Conservation (phyloP, 2,888 invertebrate genomes). For the Diarsia rubi region DNA sequence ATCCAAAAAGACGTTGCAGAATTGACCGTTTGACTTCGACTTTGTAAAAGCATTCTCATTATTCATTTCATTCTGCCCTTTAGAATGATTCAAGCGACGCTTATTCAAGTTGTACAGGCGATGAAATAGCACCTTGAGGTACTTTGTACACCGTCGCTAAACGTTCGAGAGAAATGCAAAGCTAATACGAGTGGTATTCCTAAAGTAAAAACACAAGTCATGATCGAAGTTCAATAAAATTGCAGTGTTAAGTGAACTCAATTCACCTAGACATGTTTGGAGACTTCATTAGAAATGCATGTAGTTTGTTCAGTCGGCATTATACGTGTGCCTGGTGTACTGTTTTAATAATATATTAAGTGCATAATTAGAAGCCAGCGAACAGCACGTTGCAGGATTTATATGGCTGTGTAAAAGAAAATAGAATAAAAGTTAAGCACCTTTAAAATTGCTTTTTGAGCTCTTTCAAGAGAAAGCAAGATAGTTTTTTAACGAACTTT, state of each 20-base stretch:
- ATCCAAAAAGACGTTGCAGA: conserved; percentile 33
- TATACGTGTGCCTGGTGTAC: neutral
- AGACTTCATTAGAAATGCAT: neutral
- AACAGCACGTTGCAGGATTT: neutral
- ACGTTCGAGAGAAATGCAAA: conserved; percentile 27
- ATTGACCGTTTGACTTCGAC: conserved; percentile 32
- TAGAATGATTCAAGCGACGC: conserved; percentile 40
- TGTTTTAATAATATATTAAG: neutral
- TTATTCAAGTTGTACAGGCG: conserved; percentile 25
- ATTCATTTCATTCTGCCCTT: conserved; percentile 50
- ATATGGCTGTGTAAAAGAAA: neutral
- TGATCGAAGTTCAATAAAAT: conserved; percentile 1
- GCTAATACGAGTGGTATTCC: neutral
- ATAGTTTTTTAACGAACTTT: neutral
- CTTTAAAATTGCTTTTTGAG: conserved; percentile 1
- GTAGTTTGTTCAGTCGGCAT: too few species aligned
- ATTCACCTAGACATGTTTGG: neutral
- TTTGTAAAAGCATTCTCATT: conserved; percentile 50
- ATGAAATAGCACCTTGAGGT: conserved; percentile 34
- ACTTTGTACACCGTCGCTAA: conserved; percentile 14
- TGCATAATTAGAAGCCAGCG: neutral
- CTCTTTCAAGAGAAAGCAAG: neutral
- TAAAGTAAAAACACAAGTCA: neutral
- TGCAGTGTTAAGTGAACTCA: too few species aligned
- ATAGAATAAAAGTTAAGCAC: neutral